Conservation (phyloP, 1,140 invertebrate genomes). For the Drosophila yakuba region DNA sequence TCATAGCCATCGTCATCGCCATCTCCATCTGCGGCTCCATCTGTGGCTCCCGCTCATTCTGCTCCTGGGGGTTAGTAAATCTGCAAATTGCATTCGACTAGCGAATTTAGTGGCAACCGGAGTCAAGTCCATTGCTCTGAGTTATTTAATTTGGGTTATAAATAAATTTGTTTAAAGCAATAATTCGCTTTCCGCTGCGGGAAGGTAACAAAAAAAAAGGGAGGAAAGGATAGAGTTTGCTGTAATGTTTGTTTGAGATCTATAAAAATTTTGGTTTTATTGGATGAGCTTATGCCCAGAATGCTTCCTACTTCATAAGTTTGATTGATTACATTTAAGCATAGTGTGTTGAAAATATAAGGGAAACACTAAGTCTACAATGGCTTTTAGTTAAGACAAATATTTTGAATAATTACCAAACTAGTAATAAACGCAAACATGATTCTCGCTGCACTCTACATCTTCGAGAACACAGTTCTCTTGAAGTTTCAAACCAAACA, state of each 20-base stretch:
- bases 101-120: constrained; percentile 63
- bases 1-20: neutral
- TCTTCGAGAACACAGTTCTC: neutral
- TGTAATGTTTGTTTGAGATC: constrained; percentile 6
- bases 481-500: neutral
- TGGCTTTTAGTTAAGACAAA: neutral
- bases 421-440: neutral
- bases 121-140: constrained; percentile 54
- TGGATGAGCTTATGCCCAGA: neutral
- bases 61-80: constrained; percentile 48
- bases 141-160: constrained; percentile 82
- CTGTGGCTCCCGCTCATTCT: constrained; percentile 24
- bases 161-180: constrained; percentile 80
- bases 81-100: constrained; percentile 68
- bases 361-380: neutral
- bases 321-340: neutral
- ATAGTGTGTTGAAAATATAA: neutral
- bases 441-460: neutral
- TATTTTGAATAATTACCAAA: neutral
- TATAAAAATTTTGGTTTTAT: neutral
- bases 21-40: neutral
- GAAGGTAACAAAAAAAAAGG: neutral
- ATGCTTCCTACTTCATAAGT: neutral
- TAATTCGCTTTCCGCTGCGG: constrained; percentile 54
- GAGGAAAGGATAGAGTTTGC: neutral